phyloP scores from a whole-genome alignment of 1,140 invertebrate genomes.

The Caenorhabditis brenneri region DNA sequence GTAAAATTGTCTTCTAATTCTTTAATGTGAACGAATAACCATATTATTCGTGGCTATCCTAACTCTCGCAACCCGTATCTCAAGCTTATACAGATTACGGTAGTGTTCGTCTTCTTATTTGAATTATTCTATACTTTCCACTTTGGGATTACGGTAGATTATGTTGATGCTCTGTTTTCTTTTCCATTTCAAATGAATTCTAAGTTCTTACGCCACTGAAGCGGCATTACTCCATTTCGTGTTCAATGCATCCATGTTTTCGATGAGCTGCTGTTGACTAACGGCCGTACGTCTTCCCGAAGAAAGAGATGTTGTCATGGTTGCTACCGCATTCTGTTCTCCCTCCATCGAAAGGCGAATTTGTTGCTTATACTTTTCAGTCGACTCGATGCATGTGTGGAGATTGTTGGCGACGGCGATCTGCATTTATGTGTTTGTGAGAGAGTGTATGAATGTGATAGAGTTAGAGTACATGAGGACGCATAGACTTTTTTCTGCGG shows the following conservation, averaged over 20 bases:
- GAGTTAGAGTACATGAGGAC: no score
- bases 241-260: constrained; percentile 55
- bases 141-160: no score
- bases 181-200: not conserved
- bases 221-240: constrained; percentile 46
- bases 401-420: constrained; percentile 57
- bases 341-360: constrained; percentile 48
- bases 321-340: not conserved
- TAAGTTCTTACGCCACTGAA: constrained; percentile 49
- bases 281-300: not conserved
- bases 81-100: no score
- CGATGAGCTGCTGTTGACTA: constrained; percentile 49
- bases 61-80: no score
- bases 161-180: not conserved
- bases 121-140: no score
- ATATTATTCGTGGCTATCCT: no score
- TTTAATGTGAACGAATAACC: no score
- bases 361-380: constrained; percentile 58
- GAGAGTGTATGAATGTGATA: no score
- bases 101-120: no score
- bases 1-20: no score
- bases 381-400: constrained; percentile 56
- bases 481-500: no score
- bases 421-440: no score
- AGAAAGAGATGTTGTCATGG: not conserved